These are phyloP conservation scores for Fissipunctia ypsillon DNA, from an alignment of 2,888 invertebrate species.

Conservation along the genomic window DNA sequence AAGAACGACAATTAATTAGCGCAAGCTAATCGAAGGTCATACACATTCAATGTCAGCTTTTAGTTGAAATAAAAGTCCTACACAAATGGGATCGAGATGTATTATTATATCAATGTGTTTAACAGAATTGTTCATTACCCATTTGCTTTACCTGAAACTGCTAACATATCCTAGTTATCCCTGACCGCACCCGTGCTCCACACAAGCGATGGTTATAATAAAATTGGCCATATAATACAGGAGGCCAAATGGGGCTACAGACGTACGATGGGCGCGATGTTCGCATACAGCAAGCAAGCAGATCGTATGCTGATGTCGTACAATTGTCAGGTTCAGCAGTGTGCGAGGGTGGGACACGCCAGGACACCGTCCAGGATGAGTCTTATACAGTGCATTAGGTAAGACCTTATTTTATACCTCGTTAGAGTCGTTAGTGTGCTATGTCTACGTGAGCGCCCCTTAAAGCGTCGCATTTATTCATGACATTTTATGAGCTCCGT, in stretches of 20 bases:
- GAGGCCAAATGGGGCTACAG: slow-evolving; percentile 90
- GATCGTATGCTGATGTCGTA: slow-evolving; percentile 90
- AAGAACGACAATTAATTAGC: slow-evolving; percentile 30
- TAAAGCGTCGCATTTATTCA: background rate
- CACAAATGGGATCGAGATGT: slow-evolving; percentile 10
- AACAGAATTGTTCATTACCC: slow-evolving; percentile 25
- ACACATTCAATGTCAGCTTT: slow-evolving; percentile 55
- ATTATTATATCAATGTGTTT: slow-evolving; percentile 29
- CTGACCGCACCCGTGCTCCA: slow-evolving; percentile 65
- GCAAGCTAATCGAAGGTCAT: slow-evolving; percentile 39
- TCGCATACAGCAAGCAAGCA: slow-evolving; percentile 89
- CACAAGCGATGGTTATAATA: slow-evolving; percentile 77
- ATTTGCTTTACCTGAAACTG: slow-evolving; percentile 36
- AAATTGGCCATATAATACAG: slow-evolving; percentile 83
- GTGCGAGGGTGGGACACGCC: slow-evolving; percentile 86
- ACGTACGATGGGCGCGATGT: slow-evolving; percentile 90
- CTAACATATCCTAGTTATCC: slow-evolving; percentile 40
- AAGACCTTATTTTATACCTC: slow-evolving; percentile 67
- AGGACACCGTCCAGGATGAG: slow-evolving; percentile 90
- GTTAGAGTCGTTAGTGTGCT: background rate
- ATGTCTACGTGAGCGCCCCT: slow-evolving; percentile 6
- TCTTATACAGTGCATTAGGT: slow-evolving; percentile 95
- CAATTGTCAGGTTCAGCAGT: slow-evolving; percentile 90
- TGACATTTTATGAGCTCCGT: slow-evolving; percentile 18
- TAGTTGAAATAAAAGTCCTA: slow-evolving; percentile 39